Conservation (phyloP, 2,797 vertebrate species). For the Acanthurus leucopareius region DNA sequence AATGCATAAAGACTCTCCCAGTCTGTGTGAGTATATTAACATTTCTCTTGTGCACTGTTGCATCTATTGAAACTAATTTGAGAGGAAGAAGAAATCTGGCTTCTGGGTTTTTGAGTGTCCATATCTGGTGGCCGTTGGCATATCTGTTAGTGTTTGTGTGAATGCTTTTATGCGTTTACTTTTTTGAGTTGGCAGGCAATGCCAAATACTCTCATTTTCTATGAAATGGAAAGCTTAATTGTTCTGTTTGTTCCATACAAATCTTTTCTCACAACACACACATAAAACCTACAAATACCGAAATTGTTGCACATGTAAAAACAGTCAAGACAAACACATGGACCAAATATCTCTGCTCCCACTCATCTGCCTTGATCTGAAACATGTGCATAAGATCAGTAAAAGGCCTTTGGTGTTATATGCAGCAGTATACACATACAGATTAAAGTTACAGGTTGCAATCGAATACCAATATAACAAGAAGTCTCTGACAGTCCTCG, state of each 20-base stretch:
- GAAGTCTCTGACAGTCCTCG: not conserved
- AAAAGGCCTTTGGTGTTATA: constrained; percentile 19
- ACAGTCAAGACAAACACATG: constrained; percentile 41
- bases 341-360: constrained; percentile 32
- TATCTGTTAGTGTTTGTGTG: constrained; percentile 28
- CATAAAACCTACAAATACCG: constrained; percentile 16
- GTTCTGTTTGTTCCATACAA: constrained; percentile 37
- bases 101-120: constrained; percentile 3
- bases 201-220: constrained; percentile 3
- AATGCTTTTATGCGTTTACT: constrained; percentile 33
- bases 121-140: not conserved
- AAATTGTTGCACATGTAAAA: constrained; percentile 14
- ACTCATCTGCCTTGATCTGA: constrained; percentile 31
- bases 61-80: constrained; percentile 3
- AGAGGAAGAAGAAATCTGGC: not conserved
- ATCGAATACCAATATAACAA: not conserved
- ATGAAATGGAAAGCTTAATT: constrained; percentile 1
- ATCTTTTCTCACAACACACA: constrained; percentile 33
- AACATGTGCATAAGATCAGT: constrained; percentile 25
- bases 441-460: not conserved
- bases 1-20: too few relatives aligned
- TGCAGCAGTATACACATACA: not conserved
- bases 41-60: not conserved
- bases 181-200: not conserved
- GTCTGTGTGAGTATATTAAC: not conserved